Percentiles rank a stretch among this genome's conserved stretches.
phyloP scores from a whole-genome alignment of 2,797 vertebrate species.

The Rhadinocentrus ornatus region DNA sequence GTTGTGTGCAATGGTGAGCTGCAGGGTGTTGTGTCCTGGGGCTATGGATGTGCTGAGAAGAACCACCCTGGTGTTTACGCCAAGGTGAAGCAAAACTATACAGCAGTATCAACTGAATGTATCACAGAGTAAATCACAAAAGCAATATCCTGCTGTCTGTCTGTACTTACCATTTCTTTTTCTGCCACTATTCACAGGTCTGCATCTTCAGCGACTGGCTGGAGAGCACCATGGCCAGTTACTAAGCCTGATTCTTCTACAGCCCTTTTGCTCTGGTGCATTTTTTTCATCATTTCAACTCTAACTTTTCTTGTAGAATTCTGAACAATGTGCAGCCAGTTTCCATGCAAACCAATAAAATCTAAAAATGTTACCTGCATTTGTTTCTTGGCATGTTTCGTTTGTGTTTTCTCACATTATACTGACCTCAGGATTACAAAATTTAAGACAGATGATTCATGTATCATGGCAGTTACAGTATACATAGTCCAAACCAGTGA shows the following conservation, averaged over 20 bases:
- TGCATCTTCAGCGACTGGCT: conserved; percentile 72
- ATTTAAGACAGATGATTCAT: not conserved
- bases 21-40: no score
- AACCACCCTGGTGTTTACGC: no score
- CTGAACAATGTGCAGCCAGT: conserved; percentile 21
- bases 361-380: not conserved
- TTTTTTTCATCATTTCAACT: conserved; percentile 10
- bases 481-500: not conserved
- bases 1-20: no score
- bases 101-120: no score
- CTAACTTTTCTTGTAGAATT: conserved; percentile 11
- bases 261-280: conserved; percentile 10
- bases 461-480: not conserved
- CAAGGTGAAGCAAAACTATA: no score
- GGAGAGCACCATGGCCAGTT: conserved; percentile 50
- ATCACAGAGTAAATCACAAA: no score
- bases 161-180: no score
- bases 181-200: conserved; percentile 60
- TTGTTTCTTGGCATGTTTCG: not conserved
- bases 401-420: not conserved
- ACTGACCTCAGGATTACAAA: no score
- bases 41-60: no score
- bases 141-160: no score
- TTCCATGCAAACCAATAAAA: conserved; percentile 50
- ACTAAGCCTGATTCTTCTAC: conserved; percentile 15